Percentiles rank a stretch among this genome's conserved stretches.
Conservation (phyloP, 2,888 invertebrate genomes). For the Anthophora plumipes region DNA sequence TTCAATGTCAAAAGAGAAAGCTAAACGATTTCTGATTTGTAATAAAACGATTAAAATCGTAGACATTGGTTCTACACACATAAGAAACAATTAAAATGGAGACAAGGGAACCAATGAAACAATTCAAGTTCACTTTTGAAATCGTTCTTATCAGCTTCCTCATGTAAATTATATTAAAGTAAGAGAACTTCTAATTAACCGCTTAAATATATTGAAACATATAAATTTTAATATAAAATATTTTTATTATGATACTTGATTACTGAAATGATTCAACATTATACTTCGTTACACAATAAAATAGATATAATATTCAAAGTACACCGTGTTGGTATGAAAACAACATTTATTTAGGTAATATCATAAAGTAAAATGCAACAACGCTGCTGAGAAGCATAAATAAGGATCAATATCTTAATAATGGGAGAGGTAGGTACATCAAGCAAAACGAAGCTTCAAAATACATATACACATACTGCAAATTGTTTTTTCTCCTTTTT, state of each 20-base stretch:
- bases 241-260: not conserved
- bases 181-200: not conserved
- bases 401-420: slow-evolving; percentile 68
- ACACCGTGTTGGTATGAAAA: slow-evolving; percentile 70
- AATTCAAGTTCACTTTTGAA: not conserved
- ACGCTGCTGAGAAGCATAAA: slow-evolving; percentile 76
- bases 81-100: too few species aligned
- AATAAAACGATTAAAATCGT: too few species aligned
- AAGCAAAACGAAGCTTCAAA: slow-evolving; percentile 73
- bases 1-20: too few species aligned
- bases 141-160: not conserved
- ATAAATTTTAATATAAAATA: not conserved
- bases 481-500: not conserved
- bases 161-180: not conserved
- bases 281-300: not conserved
- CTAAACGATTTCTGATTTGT: too few species aligned
- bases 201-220: not conserved
- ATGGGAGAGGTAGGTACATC: slow-evolving; percentile 69
- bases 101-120: too few species aligned
- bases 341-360: slow-evolving; percentile 75
- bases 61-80: too few species aligned
- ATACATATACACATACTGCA: slow-evolving; percentile 1
- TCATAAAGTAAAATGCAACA: slow-evolving; percentile 78
- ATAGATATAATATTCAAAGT: slow-evolving; percentile 1
- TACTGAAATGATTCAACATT: not conserved